Evolutionary conservation across 2,113 vertebrate species (phyloP), one percentile per base, ranked within the genome.

Genomic region (Arvicanthis niloticus): DNA sequence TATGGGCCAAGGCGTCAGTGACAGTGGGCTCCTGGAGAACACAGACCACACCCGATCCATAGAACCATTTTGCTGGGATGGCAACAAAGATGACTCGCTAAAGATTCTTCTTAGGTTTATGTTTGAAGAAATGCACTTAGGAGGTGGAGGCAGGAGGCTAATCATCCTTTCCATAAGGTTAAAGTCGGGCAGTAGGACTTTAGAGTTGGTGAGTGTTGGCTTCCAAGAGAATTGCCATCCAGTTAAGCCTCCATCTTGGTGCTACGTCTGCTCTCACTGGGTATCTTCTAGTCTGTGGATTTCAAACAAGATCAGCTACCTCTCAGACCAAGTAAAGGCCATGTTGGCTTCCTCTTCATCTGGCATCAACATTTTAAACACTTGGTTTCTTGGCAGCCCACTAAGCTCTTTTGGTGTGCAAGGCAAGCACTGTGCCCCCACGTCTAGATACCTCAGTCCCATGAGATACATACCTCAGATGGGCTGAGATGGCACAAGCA

Each of bases 51-150:
- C 65, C 9, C 10, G 89, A 62, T 22, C 77, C 24, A 22, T 31
- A 24, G 24, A 11, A 81, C 31, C 97, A 98, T 99, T 88, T 98
- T 98, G 98, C 98, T 98, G 98, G 98, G 98, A 98, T 99, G 99
- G 99, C 99, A 99, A 99, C 99, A 99, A 99, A 99, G 97, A 97
- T 99, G 99, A 99, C 98, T 99, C 97, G 88, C 97, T 96, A 96
- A 97, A 95, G 93, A 96, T 86, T 94, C 91, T 98, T 95, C 81
- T 95, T 98, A 91, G 37, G 0, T 97, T 97, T 94, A 72, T 94
- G 16, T 87, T 86, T 87, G 87, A 95, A 91, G 73, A 95, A 84
- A 91, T 75, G 13, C 21, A 26, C 48, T 72, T 40, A 26, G 67
- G 48, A 53, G 29, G 48, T 7, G 3, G 67, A 72, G 34, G 7